Percentiles rank a stretch among this genome's conserved stretches.
These are phyloP conservation scores for Pangasius larnaudii DNA, from an alignment of 2,797 vertebrate species.

Conservation along the genomic window DNA sequence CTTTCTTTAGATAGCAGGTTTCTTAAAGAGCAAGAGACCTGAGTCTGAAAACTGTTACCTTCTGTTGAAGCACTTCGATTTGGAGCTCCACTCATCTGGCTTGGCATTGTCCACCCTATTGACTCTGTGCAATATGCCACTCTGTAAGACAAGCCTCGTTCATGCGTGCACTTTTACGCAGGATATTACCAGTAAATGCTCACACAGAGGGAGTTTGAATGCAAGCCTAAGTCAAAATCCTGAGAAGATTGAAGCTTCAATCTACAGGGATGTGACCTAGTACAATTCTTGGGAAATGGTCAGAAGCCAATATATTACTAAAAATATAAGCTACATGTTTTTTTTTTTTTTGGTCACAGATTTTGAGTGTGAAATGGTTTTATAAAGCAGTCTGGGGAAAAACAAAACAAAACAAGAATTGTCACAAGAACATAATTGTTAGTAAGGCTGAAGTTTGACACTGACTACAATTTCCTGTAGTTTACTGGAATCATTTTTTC, in stretches of 20 bases:
- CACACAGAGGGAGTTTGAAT: neutral
- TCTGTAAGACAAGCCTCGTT: neutral
- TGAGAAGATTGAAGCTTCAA: neutral
- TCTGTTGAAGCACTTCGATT: neutral
- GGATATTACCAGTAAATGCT: neutral
- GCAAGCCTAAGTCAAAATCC: neutral
- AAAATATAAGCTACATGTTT: neutral
- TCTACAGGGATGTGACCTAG: neutral
- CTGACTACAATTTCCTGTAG: constrained; percentile 6
- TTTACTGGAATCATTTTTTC: neutral
- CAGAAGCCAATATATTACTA: neutral
- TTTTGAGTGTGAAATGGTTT: neutral
- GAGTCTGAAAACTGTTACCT: neutral
- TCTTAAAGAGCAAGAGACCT: neutral
- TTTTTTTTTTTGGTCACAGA: neutral
- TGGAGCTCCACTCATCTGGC: too few relatives aligned
- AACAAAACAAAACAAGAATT: too few relatives aligned
- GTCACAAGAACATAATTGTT: neutral
- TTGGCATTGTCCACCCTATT: neutral
- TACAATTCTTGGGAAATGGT: neutral
- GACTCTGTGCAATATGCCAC: neutral
- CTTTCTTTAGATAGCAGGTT: constrained; percentile 11
- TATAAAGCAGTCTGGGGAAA: neutral
- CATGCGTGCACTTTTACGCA: neutral
- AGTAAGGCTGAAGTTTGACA: neutral